Evolutionary conservation across 2,113 vertebrate genomes (phyloP), one percentile per base, ranked within the genome.

Genomic region (Pseudonaja textilis): DNA sequence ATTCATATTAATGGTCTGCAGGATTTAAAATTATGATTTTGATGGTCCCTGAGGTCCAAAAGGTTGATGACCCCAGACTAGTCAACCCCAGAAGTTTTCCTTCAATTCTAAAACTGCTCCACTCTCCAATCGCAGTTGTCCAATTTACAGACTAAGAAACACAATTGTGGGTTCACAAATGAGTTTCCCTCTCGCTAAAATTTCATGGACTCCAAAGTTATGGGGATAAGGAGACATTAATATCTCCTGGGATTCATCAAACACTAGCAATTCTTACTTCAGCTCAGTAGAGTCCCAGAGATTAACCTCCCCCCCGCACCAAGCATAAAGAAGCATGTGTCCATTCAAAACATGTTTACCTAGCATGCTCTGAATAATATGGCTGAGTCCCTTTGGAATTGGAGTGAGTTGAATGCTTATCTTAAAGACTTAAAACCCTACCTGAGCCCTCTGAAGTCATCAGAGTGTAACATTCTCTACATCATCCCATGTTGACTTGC

Each of bases 281-380:
- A 29, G 14, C 61, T 69, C 26, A n/a, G 61, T n/a, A 5, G 61
- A n/a, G 0, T n/a, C 16, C 61, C 29, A 64, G 1, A 25, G 55
- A 56, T 22, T 22, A 22, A 22, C 55, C 18, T 14, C 18, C 18
- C 4, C 20, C 1, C 47, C 1, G 1, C 5, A n/a, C 45, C 7
- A 47, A 7, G 7, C 5, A 6, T 56, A 22, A 56, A 56, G 1
- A 56, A 6, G 20, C 1, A 1, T 2, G 5, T 0, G 1, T 56
- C 55, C 5, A 22, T 18, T 26, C 59, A 26, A 61, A 61, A 61
- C 59, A 26, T 61, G 25, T 61, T 61, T 61, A 61, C 25, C 3
- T 9, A 61, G 8, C 59, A 61, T 26, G 8, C 59, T 26, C 59
- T 26, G 59, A 11, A 61, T 61, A 26, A 61, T 3, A 61, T 10